phyloP scores from a whole-genome alignment of 2,113 vertebrate genomes.

The Rhabdornis inornatus region DNA sequence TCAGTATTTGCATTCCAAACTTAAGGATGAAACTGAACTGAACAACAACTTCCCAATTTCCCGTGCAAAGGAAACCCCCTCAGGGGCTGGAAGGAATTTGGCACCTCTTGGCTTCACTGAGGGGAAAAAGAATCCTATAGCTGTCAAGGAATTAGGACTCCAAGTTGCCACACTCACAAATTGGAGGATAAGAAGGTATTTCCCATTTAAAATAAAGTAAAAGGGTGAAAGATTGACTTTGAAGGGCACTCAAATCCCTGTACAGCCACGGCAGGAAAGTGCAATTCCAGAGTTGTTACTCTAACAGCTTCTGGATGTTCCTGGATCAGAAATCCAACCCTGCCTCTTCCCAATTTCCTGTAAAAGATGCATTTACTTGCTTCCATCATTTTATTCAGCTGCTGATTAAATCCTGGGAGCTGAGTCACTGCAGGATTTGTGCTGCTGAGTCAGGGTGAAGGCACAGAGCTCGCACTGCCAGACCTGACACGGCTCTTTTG shows the following conservation, averaged over 20 bases:
- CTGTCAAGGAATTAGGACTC: not conserved
- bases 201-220: not conserved
- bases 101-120: not conserved
- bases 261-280: not conserved
- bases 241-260: not conserved
- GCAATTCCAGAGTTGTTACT: not conserved
- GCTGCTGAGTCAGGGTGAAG: constrained; percentile 50
- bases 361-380: not conserved
- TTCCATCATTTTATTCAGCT: not conserved
- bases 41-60: not conserved
- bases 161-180: not conserved
- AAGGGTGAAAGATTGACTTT: not conserved
- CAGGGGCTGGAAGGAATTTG: not conserved
- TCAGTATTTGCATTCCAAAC: not conserved
- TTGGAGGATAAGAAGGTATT: not conserved
- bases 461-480: not conserved
- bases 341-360: not conserved
- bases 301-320: fast-evolving
- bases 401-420: not conserved
- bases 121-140: not conserved
- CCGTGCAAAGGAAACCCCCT: not conserved
- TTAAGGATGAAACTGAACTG: not conserved
- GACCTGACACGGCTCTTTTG: not conserved
- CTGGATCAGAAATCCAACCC: not conserved
- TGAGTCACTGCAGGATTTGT: constrained; percentile 30